Conservation (phyloP, 2,797 vertebrate species). For the Crocodylus rhombifer region DNA sequence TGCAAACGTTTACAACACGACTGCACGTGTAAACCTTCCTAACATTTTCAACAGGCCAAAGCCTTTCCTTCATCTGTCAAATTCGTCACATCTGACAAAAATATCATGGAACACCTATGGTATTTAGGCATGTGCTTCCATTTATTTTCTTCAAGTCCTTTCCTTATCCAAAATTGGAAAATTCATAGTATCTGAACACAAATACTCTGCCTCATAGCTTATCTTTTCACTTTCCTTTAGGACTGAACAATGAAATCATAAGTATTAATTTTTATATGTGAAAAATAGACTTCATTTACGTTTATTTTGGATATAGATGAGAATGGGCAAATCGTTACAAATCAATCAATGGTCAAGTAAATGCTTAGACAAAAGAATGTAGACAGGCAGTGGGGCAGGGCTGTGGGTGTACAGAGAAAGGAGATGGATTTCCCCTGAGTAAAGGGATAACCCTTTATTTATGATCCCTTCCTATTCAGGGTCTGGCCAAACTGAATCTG, state of each 20-base stretch:
- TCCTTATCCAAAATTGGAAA: constrained; percentile 5
- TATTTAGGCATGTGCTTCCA: neutral
- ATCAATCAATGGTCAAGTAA: neutral
- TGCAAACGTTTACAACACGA: neutral
- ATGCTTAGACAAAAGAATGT: constrained; percentile 3
- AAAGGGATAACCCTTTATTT: neutral
- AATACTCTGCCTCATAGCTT: constrained; percentile 13
- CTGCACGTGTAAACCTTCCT: neutral
- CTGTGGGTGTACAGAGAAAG: neutral
- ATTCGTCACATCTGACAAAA: neutral
- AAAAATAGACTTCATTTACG: constrained; percentile 3
- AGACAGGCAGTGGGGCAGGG: neutral
- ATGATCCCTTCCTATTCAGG: neutral
- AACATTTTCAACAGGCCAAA: neutral
- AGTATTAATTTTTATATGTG: neutral
- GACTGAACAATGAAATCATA: neutral
- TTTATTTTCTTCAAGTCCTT: neutral
- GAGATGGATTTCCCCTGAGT: neutral
- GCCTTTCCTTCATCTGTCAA: neutral
- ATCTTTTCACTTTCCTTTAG: constrained; percentile 18
- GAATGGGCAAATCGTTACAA: neutral
- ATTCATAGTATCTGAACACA: neutral
- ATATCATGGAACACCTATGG: neutral
- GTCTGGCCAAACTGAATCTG: neutral
- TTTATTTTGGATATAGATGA: constrained; percentile 20